phyloP scores from a whole-genome alignment of 2,888 invertebrate genomes.

The Latrodectus hesperus region DNA sequence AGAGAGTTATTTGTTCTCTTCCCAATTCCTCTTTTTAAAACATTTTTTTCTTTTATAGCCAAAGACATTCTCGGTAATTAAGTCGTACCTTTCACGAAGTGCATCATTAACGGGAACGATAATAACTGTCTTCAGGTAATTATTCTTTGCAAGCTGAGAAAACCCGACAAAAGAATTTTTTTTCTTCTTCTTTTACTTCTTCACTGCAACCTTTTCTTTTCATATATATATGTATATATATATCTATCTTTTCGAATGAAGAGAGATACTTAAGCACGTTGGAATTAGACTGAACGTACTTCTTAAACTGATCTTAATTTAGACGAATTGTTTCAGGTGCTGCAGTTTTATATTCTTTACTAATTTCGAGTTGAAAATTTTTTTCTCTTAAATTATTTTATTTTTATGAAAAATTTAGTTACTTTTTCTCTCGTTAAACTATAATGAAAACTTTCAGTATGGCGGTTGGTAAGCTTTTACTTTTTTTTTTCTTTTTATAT shows the following conservation, averaged over 20 bases:
- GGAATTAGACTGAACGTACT: slow-evolving; percentile 19
- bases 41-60: slow-evolving; percentile 54
- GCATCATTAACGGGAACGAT: slow-evolving; percentile 61
- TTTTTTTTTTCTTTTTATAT: too few relatives aligned
- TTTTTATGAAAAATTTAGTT: neutral
- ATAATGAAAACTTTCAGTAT: neutral
- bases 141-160: slow-evolving; percentile 53
- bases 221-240: neutral
- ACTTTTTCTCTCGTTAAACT: neutral
- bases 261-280: slow-evolving; percentile 59
- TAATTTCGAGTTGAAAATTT: neutral
- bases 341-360: slow-evolving; percentile 19
- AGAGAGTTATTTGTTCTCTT: slow-evolving; percentile 65
- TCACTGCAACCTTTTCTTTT: slow-evolving; percentile 10
- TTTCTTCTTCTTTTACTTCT: slow-evolving; percentile 9
- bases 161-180: slow-evolving; percentile 56
- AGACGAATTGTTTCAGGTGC: slow-evolving; percentile 53
- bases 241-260: slow-evolving; percentile 19
- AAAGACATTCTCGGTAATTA: slow-evolving; percentile 61
- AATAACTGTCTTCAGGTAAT: slow-evolving; percentile 66
- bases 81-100: slow-evolving; percentile 64
- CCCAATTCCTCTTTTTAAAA: slow-evolving; percentile 51
- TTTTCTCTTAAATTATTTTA: slow-evolving; percentile 25
- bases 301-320: slow-evolving; percentile 65
- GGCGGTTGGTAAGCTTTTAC: neutral